Base-by-base conservation (phyloP, 2,888 invertebrate genomes). In the Apoda limacodes region DNA sequence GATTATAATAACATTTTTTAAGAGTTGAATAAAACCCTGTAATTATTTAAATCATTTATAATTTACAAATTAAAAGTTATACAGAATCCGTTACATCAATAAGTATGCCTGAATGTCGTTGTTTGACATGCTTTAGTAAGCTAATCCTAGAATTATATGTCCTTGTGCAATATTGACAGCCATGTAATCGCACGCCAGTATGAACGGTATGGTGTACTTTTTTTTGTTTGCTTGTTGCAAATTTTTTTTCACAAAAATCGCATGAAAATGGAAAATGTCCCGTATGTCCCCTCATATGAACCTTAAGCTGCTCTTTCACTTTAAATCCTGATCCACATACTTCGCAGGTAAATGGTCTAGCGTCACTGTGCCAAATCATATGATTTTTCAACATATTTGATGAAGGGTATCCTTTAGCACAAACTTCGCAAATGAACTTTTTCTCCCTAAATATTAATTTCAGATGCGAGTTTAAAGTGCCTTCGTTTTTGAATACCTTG, bases 111-210 rank as follows among this genome's bases (percentile, higher is more conserved):
- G n/a, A n/a, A n/a, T n/a, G n/a, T n/a, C n/a, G n/a, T n/a, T n/a
- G n/a, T n/a, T n/a, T n/a, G n/a, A n/a, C n/a, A n/a, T 67, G 68
- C n/a, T 25, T 39, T 6, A 41, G 9, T 31, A 65, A 32, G 9
- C 35, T 28, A 26, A 53, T 55, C 23, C 50, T 61, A 2, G 32
- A 27, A 25, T 60, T 37, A 20, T 53, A 60, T 4, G 45, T 42
- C 22, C 37, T 49, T 2, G 39, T 40, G 23, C 60, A 60, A 15
- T 38, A 25, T 4, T 23, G 5, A 23, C 60, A 60, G 15, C 43
- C 45, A 15, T 46, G 15, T 3, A 32, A 19, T 4, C 50, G 38
- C 2, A 47, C 15, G 1, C 58, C 60, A 1, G 59, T 55, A 30
- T 60, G 60, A 0, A 53, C 43, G 3, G 45, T 41, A 0, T 33